Evolutionary conservation across 2,888 invertebrate genomes (phyloP).

Genomic region (Cylindroiulus punctatus): DNA sequence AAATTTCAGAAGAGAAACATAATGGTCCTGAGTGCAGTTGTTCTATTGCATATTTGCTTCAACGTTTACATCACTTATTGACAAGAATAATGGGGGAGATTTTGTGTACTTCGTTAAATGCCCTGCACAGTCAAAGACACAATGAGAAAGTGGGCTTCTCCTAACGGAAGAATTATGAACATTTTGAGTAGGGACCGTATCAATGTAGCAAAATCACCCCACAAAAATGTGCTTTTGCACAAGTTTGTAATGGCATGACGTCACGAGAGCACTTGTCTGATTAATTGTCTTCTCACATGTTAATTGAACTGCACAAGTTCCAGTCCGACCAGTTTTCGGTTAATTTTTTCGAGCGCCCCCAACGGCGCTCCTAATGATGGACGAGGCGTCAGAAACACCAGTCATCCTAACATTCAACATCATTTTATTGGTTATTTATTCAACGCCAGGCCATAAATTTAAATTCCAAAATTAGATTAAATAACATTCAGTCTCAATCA

Average conservation of each 20-base stretch:
- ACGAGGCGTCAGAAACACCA: conserved; percentile 14
- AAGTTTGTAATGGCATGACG: not conserved
- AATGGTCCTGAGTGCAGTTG: no score
- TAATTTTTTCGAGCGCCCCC: not conserved
- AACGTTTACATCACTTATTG: no score
- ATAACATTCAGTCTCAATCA: conserved; percentile 15
- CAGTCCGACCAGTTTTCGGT: not conserved
- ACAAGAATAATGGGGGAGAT: no score
- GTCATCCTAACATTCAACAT: conserved; percentile 22
- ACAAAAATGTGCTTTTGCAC: not conserved
- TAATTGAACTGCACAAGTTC: not conserved
- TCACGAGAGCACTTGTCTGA: not conserved
- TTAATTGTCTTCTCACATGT: not conserved
- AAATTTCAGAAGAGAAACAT: no score
- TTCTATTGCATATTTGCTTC: no score
- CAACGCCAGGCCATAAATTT: not conserved
- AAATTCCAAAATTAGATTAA: conserved; percentile 14
- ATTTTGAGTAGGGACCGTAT: no score
- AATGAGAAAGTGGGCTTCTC: no score
- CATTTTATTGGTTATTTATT: conserved; percentile 25
- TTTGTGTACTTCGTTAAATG: no score
- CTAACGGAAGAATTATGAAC: no score
- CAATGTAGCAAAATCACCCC: not conserved
- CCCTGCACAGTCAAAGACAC: no score
- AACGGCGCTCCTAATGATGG: not conserved